Evolutionary conservation across 1,140 invertebrate genomes (phyloP), one percentile per base, ranked within the genome.

Genomic region (Bathynomus jamesi): DNA sequence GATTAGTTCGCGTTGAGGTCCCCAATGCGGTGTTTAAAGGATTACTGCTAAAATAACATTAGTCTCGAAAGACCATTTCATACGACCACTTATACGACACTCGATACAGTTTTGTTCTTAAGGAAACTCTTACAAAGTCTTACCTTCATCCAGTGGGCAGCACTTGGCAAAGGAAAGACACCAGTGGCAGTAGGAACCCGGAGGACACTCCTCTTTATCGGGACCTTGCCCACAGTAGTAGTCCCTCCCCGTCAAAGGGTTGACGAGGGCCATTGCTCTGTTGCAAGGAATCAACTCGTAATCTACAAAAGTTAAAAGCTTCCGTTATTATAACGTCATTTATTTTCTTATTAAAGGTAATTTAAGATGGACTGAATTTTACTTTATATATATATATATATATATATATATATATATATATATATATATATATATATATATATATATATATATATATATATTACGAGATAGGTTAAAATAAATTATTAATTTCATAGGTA

Each of bases 281-380:
- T 92, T 91, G 81, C 93, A 96, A 0, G 93, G 91, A 76, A 91
- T 89, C 21, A 91, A 89, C 84, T 91, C 88, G 86, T 90, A 89
- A 80, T 91, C 91, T 92, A 81, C 46, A 73, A 68, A 67, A 69
- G 62, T 1, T 40, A 65, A n/a, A n/a, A n/a, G n/a, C n/a, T n/a
- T n/a, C n/a, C 72, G 28, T 25, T 64, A 21, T 27, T 25, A 64
- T 10, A 64, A 64, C 24, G 10, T 64, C 24, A 21, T 64, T 64
- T 21, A 10, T 60, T 64, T 21, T 21, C 32, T 21, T 17, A 64
- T 25, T n/a, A n/a, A n/a, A n/a, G n/a, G n/a, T n/a, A n/a, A n/a
- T n/a, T n/a, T n/a, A n/a, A n/a, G n/a, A n/a, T n/a, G n/a, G n/a
- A n/a, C n/a, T n/a, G n/a, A n/a, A n/a, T n/a, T n/a, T n/a, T n/a